Evolutionary conservation across 2,797 vertebrate species (phyloP).

Genomic region (Mycteria americana): DNA sequence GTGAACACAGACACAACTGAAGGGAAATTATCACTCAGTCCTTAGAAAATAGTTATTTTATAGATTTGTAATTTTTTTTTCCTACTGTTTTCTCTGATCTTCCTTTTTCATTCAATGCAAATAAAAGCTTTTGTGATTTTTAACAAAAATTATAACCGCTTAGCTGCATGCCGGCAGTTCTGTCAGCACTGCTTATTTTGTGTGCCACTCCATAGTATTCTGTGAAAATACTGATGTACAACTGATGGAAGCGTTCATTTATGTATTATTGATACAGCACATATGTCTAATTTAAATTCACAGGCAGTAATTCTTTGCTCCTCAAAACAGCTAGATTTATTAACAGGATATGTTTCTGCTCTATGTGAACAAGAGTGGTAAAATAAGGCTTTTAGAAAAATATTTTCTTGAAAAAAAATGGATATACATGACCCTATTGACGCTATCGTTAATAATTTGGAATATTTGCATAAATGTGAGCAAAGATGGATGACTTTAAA

Average conservation of each 20-base stretch:
- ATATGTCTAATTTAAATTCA: constrained; percentile 29
- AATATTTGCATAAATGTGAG: constrained; percentile 71
- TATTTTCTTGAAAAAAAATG: constrained; percentile 46
- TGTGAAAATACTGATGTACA: neutral
- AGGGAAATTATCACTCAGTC: neutral
- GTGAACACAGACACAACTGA: neutral
- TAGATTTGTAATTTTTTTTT: neutral
- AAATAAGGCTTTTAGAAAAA: constrained; percentile 5
- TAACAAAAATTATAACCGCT: neutral
- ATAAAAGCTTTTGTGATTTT: neutral
- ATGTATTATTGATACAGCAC: neutral
- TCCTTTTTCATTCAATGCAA: neutral
- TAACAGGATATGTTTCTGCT: neutral
- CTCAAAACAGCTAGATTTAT: neutral
- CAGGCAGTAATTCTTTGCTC: neutral
- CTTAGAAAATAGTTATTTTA: neutral
- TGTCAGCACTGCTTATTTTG: neutral
- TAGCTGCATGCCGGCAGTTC: neutral
- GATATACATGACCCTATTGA: constrained; percentile 35
- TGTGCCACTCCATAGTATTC: neutral
- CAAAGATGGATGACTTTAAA: constrained; percentile 68
- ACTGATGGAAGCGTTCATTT: neutral
- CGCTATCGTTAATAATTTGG: constrained; percentile 56
- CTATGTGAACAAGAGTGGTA: neutral
- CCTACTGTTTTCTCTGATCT: neutral